Evolutionary conservation across 2,888 invertebrate genomes (phyloP).

Genomic region (Caenorhabditis virilis): DNA sequence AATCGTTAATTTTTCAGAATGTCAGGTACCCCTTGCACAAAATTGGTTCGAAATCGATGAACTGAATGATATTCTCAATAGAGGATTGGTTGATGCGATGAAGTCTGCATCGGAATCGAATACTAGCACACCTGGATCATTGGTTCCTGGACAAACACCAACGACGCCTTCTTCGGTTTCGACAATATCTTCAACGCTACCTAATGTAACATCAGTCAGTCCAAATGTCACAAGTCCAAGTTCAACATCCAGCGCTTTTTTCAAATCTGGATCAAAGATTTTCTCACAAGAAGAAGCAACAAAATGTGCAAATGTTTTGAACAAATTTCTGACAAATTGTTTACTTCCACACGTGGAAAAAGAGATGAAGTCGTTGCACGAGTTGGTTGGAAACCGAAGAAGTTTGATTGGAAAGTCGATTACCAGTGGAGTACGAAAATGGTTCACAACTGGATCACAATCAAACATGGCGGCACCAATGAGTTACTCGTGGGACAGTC

Average conservation of each 20-base stretch:
- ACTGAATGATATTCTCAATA: slow-evolving; percentile 23
- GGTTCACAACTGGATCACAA: slow-evolving; percentile 36
- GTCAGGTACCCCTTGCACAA: slow-evolving; percentile 1
- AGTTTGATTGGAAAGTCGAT: slow-evolving; percentile 32
- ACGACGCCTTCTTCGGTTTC: slow-evolving; percentile 22
- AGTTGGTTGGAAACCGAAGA: slow-evolving; percentile 76
- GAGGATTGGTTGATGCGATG: slow-evolving; percentile 27
- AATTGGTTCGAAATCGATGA: slow-evolving; percentile 27
- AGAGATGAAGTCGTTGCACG: slow-evolving; percentile 77
- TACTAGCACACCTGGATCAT: slow-evolving; percentile 6
- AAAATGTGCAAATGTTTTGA: slow-evolving; percentile 12
- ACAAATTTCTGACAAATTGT: slow-evolving; percentile 20
- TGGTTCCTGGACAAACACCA: background rate
- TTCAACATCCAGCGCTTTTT: background rate
- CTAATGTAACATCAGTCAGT: slow-evolving; percentile 14
- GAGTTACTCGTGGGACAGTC: slow-evolving; percentile 72
- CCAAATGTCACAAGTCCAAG: slow-evolving; percentile 10
- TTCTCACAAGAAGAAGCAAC: slow-evolving; percentile 17
- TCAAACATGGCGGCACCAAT: slow-evolving; percentile 18
- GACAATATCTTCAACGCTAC: slow-evolving; percentile 25
- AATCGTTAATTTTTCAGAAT: background rate
- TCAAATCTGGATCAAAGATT: slow-evolving; percentile 11
- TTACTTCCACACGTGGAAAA: slow-evolving; percentile 85
- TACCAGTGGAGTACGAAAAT: slow-evolving; percentile 38
- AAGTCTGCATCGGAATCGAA: slow-evolving; percentile 16